Conservation (phyloP, 23 tunicate genomes). For the Styela clava region DNA sequence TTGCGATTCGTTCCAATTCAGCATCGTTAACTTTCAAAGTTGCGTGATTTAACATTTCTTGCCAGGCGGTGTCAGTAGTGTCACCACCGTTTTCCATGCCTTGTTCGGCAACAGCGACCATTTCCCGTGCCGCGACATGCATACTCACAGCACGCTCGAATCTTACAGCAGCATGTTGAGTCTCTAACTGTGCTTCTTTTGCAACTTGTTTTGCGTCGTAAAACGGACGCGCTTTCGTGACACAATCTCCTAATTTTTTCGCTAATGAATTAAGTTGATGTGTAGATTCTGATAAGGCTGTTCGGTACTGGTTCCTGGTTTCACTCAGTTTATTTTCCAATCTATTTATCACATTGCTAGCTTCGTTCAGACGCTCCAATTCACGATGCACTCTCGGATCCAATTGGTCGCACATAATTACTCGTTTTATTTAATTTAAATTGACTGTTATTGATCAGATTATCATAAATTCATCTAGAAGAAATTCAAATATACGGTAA, state of each 20-base stretch:
- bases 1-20: slow-evolving; percentile 46
- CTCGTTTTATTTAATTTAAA: too few relatives aligned
- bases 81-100: slow-evolving; percentile 63
- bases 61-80: slow-evolving; percentile 83
- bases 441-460: too few relatives aligned
- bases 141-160: slow-evolving; percentile 88
- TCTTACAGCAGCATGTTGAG: slow-evolving; percentile 58
- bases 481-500: too few relatives aligned
- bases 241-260: slow-evolving; percentile 60
- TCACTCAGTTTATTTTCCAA: slow-evolving; percentile 66
- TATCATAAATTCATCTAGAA: neutral
- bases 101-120: slow-evolving; percentile 95
- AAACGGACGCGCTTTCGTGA: slow-evolving; percentile 81
- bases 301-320: slow-evolving; percentile 55
- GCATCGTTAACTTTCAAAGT: slow-evolving; percentile 79
- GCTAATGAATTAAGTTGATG: slow-evolving; percentile 46
- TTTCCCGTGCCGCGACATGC: slow-evolving; percentile 90
- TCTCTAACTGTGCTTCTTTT: slow-evolving; percentile 39
- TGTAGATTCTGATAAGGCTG: slow-evolving; percentile 58
- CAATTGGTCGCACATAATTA: slow-evolving; percentile 23
- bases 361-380: slow-evolving; percentile 57
- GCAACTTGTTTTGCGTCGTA: slow-evolving; percentile 65
- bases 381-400: slow-evolving; percentile 32
- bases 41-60: slow-evolving; percentile 97
- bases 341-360: slow-evolving; percentile 65